Conservation (phyloP, 2,888 invertebrate genomes). For the Melieria picta region DNA sequence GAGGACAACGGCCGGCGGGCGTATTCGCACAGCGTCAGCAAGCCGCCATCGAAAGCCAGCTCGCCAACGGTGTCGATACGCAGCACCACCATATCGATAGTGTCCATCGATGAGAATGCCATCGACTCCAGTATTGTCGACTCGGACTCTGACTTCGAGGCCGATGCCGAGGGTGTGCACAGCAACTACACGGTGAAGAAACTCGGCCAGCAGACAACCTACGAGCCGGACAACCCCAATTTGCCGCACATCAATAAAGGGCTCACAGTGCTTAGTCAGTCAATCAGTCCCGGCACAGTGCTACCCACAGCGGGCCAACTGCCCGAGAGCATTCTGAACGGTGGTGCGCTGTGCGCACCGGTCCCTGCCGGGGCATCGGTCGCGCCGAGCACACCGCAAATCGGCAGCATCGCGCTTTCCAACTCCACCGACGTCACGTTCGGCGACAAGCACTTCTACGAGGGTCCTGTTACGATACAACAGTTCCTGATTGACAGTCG, state of each 20-base stretch:
- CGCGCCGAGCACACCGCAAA: slow-evolving; percentile 57
- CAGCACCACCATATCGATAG: slow-evolving; percentile 61
- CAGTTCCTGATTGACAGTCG: slow-evolving; percentile 72
- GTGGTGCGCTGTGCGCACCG: slow-evolving; percentile 27
- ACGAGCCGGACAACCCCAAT: slow-evolving; percentile 50
- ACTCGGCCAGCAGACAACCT: slow-evolving; percentile 58
- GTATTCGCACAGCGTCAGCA: neutral
- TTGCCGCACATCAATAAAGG: slow-evolving; percentile 55
- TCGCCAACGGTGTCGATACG: slow-evolving; percentile 61
- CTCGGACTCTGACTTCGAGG: slow-evolving; percentile 53
- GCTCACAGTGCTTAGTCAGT: slow-evolving; percentile 54
- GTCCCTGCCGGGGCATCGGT: slow-evolving; percentile 28
- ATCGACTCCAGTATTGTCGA: slow-evolving; percentile 62
- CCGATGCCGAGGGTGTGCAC: slow-evolving; percentile 48
- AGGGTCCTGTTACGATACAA: slow-evolving; percentile 82
- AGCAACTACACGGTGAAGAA: slow-evolving; percentile 59
- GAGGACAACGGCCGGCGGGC: slow-evolving; percentile 17
- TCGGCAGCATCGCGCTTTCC: slow-evolving; percentile 73
- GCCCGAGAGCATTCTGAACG: slow-evolving; percentile 30
- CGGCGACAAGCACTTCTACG: slow-evolving; percentile 80
- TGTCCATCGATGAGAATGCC: slow-evolving; percentile 61
- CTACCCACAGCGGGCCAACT: slow-evolving; percentile 29
- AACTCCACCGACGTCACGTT: slow-evolving; percentile 79
- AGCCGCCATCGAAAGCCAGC: slow-evolving; percentile 29
- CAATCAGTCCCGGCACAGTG: slow-evolving; percentile 43